Evolutionary conservation across 2,113 vertebrate species (phyloP), one percentile per base, ranked within the genome.

Genomic region (Lamprotornis superbus): DNA sequence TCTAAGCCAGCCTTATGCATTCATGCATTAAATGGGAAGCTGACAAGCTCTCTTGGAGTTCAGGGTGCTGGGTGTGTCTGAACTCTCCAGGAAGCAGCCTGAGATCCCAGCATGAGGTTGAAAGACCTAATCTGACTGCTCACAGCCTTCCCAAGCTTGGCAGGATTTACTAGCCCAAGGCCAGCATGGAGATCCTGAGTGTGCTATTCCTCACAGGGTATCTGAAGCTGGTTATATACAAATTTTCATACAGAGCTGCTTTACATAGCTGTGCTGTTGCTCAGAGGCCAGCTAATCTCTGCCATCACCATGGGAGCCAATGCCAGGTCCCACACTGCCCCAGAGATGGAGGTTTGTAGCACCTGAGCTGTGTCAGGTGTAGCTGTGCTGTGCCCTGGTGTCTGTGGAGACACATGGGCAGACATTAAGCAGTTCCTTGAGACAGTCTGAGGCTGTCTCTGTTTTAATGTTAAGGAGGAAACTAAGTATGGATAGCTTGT

Each of bases 371-470:
- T 3, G 11, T 64, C 39, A 78, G 42, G 31, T 2, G 5, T 42
- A 42, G 42, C 44, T 67, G 3, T 0, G 0, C 59, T 61, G 59
- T 35, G 46, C n/a, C 5, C 0, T 19, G 9, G 25, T 16, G 30
- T 20, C 53, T 21, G 0, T 18, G 21, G 42, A 47, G 65, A 24
- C 9, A 28, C 22, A 3, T 0, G 0, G 18, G 20, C 52, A 56
- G 56, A 79, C 30, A 27, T 27, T 37, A 42, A 50, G 44, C 15
- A 33, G 22, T 42, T 39, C 17, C 12, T 9, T 80, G 63, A 33
- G 39, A 12, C 52, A 55, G 20, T 37, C 28, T 67, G 50, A 71
- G 39, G 11, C 76, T 83, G 28, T 21, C 27, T 90, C n/a, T 16
- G 27, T 65, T 75, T 69, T 61, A 47, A 47, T 33, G 13, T 19